Conservation (phyloP, 2,888 invertebrate species). For the Tortrix viridana region DNA sequence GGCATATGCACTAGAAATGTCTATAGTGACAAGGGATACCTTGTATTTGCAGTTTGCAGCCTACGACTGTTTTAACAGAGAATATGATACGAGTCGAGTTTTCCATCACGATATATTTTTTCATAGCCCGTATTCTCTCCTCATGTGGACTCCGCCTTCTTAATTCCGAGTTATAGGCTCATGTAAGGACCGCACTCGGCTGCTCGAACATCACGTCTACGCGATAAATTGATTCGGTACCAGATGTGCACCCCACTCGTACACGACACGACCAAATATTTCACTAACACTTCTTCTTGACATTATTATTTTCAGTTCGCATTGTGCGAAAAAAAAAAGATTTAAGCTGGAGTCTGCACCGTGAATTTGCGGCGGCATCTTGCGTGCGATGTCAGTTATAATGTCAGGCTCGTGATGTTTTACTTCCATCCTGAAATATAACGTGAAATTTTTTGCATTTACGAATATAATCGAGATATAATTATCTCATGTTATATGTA, state of each 20-base stretch:
- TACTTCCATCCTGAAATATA: not conserved
- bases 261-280: slow-evolving; percentile 58
- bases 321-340: slow-evolving; percentile 22
- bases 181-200: slow-evolving; percentile 41
- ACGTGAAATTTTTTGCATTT: not conserved
- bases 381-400: slow-evolving; percentile 24
- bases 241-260: slow-evolving; percentile 61
- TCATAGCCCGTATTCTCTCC: slow-evolving; percentile 11
- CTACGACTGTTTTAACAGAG: no score
- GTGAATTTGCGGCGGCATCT: slow-evolving; percentile 29
- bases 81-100: no score
- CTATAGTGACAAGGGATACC: no score
- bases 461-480: no score
- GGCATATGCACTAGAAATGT: no score
- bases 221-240: slow-evolving; percentile 67
- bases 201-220: slow-evolving; percentile 59
- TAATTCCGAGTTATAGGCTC: slow-evolving; percentile 27
- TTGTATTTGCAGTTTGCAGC: no score
- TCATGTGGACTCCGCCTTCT: slow-evolving; percentile 25
- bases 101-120: not conserved
- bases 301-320: slow-evolving; percentile 57
- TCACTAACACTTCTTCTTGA: slow-evolving; percentile 52
- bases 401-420: slow-evolving; percentile 16
- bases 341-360: slow-evolving; percentile 20
- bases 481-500: not conserved